Conservation (phyloP, 2,888 invertebrate species). For the Eupithecia vulgata region DNA sequence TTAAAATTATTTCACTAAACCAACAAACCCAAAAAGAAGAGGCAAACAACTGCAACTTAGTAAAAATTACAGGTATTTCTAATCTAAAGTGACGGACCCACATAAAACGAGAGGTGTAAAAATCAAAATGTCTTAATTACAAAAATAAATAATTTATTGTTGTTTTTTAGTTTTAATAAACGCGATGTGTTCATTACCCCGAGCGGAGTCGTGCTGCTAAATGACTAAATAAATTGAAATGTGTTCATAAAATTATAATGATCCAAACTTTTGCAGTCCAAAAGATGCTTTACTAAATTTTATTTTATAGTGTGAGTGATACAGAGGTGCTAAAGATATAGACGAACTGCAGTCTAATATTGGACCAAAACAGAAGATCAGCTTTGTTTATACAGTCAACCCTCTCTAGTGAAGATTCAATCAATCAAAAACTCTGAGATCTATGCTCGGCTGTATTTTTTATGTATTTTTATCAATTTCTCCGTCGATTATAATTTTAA, state of each 20-base stretch:
- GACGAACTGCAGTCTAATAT: not conserved
- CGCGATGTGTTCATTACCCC: conserved; percentile 63
- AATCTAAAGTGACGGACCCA: conserved; percentile 13
- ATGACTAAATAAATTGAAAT: conserved; percentile 64
- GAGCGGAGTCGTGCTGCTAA: conserved; percentile 57
- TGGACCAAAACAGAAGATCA: not conserved
- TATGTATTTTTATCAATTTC: too few species aligned
- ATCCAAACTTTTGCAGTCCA: not conserved
- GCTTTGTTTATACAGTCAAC: not conserved
- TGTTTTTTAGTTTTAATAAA: conserved; percentile 49
- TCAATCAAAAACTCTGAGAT: too few species aligned
- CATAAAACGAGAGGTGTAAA: conserved; percentile 24
- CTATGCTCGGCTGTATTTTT: too few species aligned
- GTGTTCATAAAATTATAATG: conserved; percentile 24
- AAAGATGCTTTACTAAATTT: conserved; percentile 51
- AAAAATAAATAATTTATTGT: not conserved
- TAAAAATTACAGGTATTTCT: not conserved
- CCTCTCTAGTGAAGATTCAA: not conserved
- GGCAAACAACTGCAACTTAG: not conserved
- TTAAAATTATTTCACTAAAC: not conserved
- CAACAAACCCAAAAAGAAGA: not conserved
- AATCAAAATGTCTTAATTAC: conserved; percentile 4
- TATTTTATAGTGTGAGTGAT: not conserved
- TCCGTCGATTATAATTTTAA: too few species aligned
- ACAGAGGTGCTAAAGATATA: not conserved